These are phyloP conservation scores for Menura novaehollandiae DNA, from an alignment of 2,113 vertebrate genomes.

Conservation along the genomic window DNA sequence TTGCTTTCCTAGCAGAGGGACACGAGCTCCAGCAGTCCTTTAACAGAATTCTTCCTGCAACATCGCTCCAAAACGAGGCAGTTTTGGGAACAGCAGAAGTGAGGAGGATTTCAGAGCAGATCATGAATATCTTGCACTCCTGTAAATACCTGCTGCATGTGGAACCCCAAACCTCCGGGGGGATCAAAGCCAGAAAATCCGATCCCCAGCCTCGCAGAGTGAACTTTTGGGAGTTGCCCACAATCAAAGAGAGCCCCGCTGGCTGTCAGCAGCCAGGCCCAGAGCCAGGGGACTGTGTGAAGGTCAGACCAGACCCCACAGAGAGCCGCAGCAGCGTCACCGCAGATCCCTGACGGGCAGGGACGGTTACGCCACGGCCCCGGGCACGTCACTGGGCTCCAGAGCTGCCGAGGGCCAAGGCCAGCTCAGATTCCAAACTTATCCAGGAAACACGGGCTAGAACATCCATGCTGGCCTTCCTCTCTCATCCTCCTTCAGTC, in stretches of 20 bases:
- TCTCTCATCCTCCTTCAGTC: not conserved
- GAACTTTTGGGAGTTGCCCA: not conserved
- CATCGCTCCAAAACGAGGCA: fast-evolving
- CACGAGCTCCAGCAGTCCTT: not conserved
- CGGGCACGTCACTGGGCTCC: not conserved
- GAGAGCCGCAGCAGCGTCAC: too few species aligned
- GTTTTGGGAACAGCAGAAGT: not conserved
- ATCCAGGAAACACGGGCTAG: fast-evolving
- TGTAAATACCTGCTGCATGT: not conserved
- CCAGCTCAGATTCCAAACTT: not conserved
- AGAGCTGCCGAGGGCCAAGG: not conserved
- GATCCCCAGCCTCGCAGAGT: not conserved
- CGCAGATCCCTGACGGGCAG: not conserved
- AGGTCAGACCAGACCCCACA: too few species aligned
- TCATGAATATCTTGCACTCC: not conserved
- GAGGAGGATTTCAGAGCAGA: not conserved
- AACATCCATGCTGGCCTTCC: not conserved
- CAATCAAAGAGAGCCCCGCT: not conserved
- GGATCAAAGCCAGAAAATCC: not conserved
- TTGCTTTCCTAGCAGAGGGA: not conserved
- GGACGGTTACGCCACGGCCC: not conserved
- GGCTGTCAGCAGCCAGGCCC: not conserved
- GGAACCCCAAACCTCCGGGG: fast-evolving
- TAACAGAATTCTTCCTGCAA: not conserved
- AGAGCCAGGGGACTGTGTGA: not conserved